Base-by-base conservation (phyloP, 2,888 invertebrate species). In the Byasa hedistus region DNA sequence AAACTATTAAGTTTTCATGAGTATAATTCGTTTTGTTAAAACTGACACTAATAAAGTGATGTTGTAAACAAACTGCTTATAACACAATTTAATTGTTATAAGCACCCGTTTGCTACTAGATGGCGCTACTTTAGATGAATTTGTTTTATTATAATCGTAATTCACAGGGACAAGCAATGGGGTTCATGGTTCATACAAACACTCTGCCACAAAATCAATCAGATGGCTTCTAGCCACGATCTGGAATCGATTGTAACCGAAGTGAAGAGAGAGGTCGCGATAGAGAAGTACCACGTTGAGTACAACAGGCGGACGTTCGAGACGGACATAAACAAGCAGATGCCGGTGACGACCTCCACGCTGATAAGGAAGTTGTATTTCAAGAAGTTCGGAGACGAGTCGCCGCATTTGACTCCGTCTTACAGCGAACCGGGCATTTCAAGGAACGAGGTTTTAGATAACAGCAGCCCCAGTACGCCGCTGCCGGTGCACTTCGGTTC, bases 141-240 rank as follows among this genome's bases (percentile, higher is more conserved):
- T 39, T 12, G 3, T 15, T 39, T 39, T 3, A 15, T 39, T 12
- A 39, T 15, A 15, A 39, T 51, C 15, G 1, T 8, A 21, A 59
- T 44, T 63, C 23, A 1, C 77, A 87, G 87, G 68, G 76, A 83
- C 61, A 77, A 79, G 39, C 39, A 39, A 39, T 39, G 12, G 39
- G 89, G 89, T 8, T 80, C 87, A 2, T 90, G 89, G 90, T 84
- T 89, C 68, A 84, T 90, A 17, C 90, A 89, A 62, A 78, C 84
- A 0, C 73, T 90, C 0, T 90, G 89, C 71, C 73, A 71, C 12
- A 84, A 86, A 69, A 86, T 90, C 24, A 72, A 80, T 7, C 64
- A 77, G 22, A 69, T 84, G 3, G 76, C 85, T 0, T 44, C 72
- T 0, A 76, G 74, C 0, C 71, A 77, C 1, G 89, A 90, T 60